Base-by-base conservation (phyloP, 2,797 vertebrate species). In the Arremon aurantiirostris region DNA sequence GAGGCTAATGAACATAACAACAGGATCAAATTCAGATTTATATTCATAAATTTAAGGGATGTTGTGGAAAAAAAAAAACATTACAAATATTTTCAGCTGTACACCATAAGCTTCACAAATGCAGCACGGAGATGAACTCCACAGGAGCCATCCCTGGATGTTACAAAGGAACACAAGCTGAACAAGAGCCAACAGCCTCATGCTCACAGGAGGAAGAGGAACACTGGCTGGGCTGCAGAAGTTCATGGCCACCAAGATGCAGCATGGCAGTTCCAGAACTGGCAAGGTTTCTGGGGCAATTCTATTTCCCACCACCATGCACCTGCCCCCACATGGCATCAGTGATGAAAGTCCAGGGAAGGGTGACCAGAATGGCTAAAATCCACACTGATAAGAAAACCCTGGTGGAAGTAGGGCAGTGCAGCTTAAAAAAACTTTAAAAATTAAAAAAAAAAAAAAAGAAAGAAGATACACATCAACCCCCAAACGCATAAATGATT, bases 261-360 rank as follows among this genome's bases (percentile, higher is more conserved):
- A 84, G 17, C 46, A 55, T 0, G 0, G 44, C 50, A 79, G 61
- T 3, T 30, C 55, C 5, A 3, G 17, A 46, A 61, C 2, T 1
- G 0, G 56, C 1, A 6, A 77, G 15, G 32, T 1, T 1, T 22
- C 3, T 1, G 22, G 18, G 10, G 12, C n/a, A 88, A 19, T 24
- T 23, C 72, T n/a, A 8, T 8, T 59, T 21, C 53, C 26, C n/a
- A 34, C 28, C 64, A 66, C 15, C 0, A 42, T 42, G 1, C 5
- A 3, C 8, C 26, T 73, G 60, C 39, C 72, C 39, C 23, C 1
- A 8, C 16, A 15, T 0, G 15, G 32, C 27, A 6, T 52, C 76
- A 81, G 39, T 8, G 52, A 80, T 2, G 0, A 11, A 75, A 8
- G 39, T 42, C 49, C 42, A 81, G 34, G 77, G 44, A 64, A 64